These are phyloP conservation scores for Danio aesculapii DNA, from an alignment of 2,797 vertebrate species.

Conservation along the genomic window DNA sequence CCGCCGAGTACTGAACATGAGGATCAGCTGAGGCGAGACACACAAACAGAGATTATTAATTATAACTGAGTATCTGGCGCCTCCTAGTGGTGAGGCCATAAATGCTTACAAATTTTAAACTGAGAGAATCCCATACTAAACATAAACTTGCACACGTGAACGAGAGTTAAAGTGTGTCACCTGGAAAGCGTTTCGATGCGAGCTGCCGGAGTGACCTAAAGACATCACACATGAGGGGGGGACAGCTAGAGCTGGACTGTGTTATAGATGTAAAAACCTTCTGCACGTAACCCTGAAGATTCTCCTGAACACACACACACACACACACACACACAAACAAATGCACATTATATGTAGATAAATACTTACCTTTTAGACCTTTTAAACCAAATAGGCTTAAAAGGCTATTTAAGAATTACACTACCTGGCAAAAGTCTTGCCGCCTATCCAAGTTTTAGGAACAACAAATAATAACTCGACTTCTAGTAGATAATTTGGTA, in stretches of 20 bases:
- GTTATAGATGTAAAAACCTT: slow-evolving; percentile 96
- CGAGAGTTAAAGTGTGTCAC: slow-evolving; percentile 75
- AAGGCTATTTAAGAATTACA: neutral
- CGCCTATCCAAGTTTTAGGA: no score
- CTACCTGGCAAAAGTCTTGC: no score
- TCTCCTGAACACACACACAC: slow-evolving; percentile 84
- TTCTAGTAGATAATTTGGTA: no score
- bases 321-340: slow-evolving; percentile 56
- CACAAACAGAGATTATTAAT: neutral
- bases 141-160: neutral
- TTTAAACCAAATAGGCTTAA: neutral
- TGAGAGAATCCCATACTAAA: neutral
- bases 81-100: slow-evolving; percentile 48
- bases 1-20: slow-evolving; percentile 97
- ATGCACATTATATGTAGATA: neutral
- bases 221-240: slow-evolving; percentile 96
- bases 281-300: slow-evolving; percentile 94
- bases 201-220: slow-evolving; percentile 94
- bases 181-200: slow-evolving; percentile 92
- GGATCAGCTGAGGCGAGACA: slow-evolving; percentile 85
- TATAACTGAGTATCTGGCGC: slow-evolving; percentile 40
- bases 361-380: no score
- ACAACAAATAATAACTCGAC: no score
- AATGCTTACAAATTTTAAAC: neutral
- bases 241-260: slow-evolving; percentile 93